Conservation (phyloP, 2,113 vertebrate species). For the Daubentonia madagascariensis region DNA sequence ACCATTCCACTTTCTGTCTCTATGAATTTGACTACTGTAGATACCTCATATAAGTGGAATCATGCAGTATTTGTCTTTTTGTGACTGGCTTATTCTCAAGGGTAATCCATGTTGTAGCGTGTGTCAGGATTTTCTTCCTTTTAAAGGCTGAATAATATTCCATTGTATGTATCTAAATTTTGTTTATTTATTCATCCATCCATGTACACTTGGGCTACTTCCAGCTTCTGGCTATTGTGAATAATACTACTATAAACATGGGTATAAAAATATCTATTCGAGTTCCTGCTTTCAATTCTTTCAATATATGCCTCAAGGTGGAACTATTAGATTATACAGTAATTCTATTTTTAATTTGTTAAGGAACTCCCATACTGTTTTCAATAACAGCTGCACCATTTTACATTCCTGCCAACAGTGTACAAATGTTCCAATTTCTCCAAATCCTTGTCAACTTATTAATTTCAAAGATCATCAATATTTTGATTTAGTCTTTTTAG, state of each 20-base stretch:
- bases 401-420: not conserved
- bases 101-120: not conserved
- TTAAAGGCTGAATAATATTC: not conserved
- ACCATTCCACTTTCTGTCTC: not conserved
- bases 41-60: not conserved
- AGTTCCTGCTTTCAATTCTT: not conserved
- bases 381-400: not conserved
- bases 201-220: not conserved
- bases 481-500: slow-evolving; percentile 57
- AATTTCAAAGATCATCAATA: not conserved
- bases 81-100: not conserved
- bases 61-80: not conserved
- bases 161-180: not conserved
- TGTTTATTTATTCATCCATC: not conserved
- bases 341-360: slow-evolving; percentile 1
- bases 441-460: not conserved
- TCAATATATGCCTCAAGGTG: not conserved
- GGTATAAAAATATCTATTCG: not conserved
- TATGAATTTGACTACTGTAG: not conserved
- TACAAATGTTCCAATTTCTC: not conserved
- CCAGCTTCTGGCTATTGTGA: not conserved
- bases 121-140: not conserved
- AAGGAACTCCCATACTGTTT: not conserved
- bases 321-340: not conserved
- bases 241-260: not conserved